Evolutionary conservation across 2,113 vertebrate species (phyloP).

Genomic region (Cisticola juncidis): DNA sequence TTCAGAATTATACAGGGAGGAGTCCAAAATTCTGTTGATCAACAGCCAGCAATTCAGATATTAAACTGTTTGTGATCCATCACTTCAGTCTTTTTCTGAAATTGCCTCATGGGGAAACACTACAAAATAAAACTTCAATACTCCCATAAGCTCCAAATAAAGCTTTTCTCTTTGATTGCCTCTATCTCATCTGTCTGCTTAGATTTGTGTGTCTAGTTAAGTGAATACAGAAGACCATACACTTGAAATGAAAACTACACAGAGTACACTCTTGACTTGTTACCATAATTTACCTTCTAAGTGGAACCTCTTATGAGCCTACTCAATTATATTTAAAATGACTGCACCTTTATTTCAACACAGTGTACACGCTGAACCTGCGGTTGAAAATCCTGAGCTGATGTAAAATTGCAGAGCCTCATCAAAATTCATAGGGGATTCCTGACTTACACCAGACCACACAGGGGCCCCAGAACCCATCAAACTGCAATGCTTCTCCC

Average conservation of each 20-base stretch:
- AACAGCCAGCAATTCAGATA: background rate
- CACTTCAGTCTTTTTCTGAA: conserved; percentile 11
- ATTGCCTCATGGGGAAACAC: conserved; percentile 28
- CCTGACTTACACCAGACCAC: conserved; percentile 46
- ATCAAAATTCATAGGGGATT: conserved; percentile 48
- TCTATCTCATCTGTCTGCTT: conserved; percentile 58
- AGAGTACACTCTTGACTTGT: conserved; percentile 61
- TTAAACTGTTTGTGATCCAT: conserved; percentile 22
- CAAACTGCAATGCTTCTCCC: background rate
- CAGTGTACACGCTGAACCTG: background rate
- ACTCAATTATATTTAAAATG: conserved; percentile 62
- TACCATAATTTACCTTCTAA: conserved; percentile 65
- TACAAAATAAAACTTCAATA: conserved; percentile 55
- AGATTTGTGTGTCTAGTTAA: conserved; percentile 67
- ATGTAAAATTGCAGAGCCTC: conserved; percentile 30
- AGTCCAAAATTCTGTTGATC: background rate
- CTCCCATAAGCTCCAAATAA: conserved; percentile 54
- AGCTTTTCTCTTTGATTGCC: conserved; percentile 56
- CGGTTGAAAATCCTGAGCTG: background rate
- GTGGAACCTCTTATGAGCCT: conserved; percentile 64
- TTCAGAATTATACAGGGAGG: background rate
- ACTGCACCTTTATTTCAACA: conserved; percentile 50
- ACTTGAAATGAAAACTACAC: conserved; percentile 66
- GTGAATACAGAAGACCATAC: conserved; percentile 63
- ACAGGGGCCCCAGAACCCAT: background rate